A percentile compares a stretch with the other conserved stretches of the same genome.
Evolutionary conservation across 2,888 invertebrate genomes (phyloP).

Genomic region (Muscina levida): DNA sequence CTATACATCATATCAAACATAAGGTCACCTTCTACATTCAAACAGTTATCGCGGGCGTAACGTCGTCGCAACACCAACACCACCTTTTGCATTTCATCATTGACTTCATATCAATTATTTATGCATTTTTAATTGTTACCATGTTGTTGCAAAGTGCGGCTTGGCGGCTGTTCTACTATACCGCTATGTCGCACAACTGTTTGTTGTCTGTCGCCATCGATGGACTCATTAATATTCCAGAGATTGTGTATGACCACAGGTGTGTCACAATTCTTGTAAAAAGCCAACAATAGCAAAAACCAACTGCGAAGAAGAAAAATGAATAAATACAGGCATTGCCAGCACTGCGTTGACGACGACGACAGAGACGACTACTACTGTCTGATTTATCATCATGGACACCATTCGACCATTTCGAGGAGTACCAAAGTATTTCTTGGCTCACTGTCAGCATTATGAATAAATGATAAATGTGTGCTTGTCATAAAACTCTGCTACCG

Average conservation of each 20-base stretch:
- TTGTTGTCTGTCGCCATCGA: slow-evolving; percentile 6
- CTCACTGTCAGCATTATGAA: slow-evolving; percentile 35
- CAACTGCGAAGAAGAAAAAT: slow-evolving; percentile 1
- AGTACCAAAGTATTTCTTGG: slow-evolving; percentile 12
- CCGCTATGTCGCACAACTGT: background rate
- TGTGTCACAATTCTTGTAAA: slow-evolving; percentile 66
- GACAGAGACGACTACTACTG: slow-evolving; percentile 7
- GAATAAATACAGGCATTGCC: background rate
- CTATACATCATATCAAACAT: no score
- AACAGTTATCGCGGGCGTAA: no score
- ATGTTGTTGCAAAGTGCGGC: slow-evolving; percentile 2
- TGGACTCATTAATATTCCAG: slow-evolving; percentile 57
- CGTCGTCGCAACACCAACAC: slow-evolving; percentile 4
- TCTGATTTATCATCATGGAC: slow-evolving; percentile 26
- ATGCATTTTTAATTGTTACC: slow-evolving; percentile 63
- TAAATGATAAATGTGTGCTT: slow-evolving; percentile 62
- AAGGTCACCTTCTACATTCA: no score
- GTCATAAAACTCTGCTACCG: slow-evolving; percentile 59
- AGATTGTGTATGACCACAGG: slow-evolving; percentile 57
- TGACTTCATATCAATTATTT: slow-evolving; percentile 60
- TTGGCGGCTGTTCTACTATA: background rate
- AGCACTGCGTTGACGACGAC: no score
- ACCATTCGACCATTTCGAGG: slow-evolving; percentile 25
- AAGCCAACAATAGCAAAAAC: slow-evolving; percentile 23
- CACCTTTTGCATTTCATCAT: background rate